These are phyloP conservation scores for Ophion slaviceki DNA, from an alignment of 2,888 invertebrate genomes.

Conservation along the genomic window DNA sequence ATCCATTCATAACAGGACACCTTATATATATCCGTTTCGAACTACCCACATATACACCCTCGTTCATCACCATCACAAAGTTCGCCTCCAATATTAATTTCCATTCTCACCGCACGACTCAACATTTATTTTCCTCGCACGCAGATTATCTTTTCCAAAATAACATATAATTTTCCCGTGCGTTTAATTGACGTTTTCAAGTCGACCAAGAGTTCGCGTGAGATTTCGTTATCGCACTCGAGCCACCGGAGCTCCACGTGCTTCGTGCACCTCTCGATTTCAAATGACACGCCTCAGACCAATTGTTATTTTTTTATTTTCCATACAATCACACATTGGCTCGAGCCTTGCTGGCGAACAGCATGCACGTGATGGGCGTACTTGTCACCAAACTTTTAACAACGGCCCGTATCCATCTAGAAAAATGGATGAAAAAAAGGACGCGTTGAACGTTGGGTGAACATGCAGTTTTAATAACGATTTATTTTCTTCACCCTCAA, in stretches of 20 bases:
- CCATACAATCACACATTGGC: no score
- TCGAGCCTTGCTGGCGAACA: no score
- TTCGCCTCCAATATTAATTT: conserved; percentile 32
- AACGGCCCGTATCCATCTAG: no score
- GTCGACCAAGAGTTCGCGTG: conserved; percentile 49
- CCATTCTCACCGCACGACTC: conserved; percentile 40
- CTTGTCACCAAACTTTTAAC: no score
- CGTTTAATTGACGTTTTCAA: conserved; percentile 56
- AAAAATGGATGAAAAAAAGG: no score
- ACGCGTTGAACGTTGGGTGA: no score
- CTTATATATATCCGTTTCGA: no score
- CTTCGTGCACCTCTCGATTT: conserved; percentile 32
- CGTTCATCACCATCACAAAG: conserved; percentile 32
- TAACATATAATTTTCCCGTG: conserved; percentile 51
- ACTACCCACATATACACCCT: conserved; percentile 1
- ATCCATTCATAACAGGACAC: no score
- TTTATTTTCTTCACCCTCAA: no score
- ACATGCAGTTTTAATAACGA: no score
- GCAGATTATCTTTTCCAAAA: conserved; percentile 24
- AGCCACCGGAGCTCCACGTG: conserved; percentile 13
- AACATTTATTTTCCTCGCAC: conserved; percentile 2
- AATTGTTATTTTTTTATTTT: no score
- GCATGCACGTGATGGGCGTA: no score
- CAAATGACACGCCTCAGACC: conserved; percentile 2
- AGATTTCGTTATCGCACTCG: conserved; percentile 47